Base-by-base conservation (phyloP, 2,797 vertebrate genomes). In the Cheirogaleus major region DNA sequence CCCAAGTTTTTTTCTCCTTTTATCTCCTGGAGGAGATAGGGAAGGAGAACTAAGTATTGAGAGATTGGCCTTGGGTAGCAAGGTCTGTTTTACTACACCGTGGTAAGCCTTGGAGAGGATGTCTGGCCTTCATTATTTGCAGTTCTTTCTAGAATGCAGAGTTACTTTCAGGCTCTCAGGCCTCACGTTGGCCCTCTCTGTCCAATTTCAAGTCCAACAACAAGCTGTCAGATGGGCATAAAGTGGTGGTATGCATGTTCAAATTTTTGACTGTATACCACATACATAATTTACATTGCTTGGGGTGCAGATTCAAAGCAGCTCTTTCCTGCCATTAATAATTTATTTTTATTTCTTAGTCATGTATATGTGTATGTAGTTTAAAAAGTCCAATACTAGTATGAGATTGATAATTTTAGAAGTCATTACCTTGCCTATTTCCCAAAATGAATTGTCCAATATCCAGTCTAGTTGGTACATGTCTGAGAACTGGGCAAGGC, bases 331-430 rank as follows among this genome's bases (percentile, higher is more conserved):
- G 43, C 32, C 32, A 12, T 52, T 43, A 85, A 80, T 32, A 67
- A 75, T 30, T 81, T 32, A n/a, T 76, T 92, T 61, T 79, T 32
- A 30, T 61, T 86, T 89, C 83, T 61, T 61, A 63, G n/a, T 45
- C 7, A 75, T 80, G 32, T 69, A n/a, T 48, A 52, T 32, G 11
- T 50, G 2, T 7, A 9, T 30, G 11, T 83, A 59, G 7, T 81
- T 84, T 93, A 6, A 35, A 80, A 90, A 69, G 2, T 73, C 52
- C 48, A 63, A 59, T 91, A 80, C 30, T 50, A 50, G 4, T 7
- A 43, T 75, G 17, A 82, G 12, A 25, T 7, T 30, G 12, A 43
- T 81, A 1, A n/a, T 48, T 89, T 57, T 79, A 83, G 75, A 73
- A 5, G 70, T 2, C 23, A 76, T 13, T 11, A n/a, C 14, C n/a